phyloP scores from a whole-genome alignment of 1,140 invertebrate genomes.

The Acromyrmex heyeri region DNA sequence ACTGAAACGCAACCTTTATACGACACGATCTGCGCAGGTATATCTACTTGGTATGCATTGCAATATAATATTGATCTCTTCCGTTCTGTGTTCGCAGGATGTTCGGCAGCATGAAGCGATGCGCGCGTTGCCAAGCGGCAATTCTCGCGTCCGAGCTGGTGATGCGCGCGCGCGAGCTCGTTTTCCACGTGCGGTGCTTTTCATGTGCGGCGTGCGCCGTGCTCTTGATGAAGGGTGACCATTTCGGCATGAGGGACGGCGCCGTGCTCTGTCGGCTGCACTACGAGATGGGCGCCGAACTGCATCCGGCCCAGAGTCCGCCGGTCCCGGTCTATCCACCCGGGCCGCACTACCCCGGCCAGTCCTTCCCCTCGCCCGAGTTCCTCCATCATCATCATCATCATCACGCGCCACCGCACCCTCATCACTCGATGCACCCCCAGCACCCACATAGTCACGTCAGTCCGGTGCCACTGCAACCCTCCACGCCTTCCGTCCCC shows the following conservation, averaged over 20 bases:
- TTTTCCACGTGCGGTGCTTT: slow-evolving; percentile 98
- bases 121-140: slow-evolving; percentile 95
- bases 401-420: slow-evolving; percentile 82
- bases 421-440: slow-evolving; percentile 86
- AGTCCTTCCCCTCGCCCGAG: slow-evolving; percentile 87
- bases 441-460: slow-evolving; percentile 84
- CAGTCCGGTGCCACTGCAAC: slow-evolving; percentile 84
- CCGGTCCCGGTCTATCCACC: slow-evolving; percentile 86
- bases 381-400: slow-evolving; percentile 86
- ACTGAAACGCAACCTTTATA: background rate
- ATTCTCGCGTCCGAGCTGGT: slow-evolving; percentile 97
- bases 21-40: background rate
- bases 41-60: background rate
- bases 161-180: slow-evolving; percentile 96
- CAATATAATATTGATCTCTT: slow-evolving; percentile 19
- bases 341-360: slow-evolving; percentile 87
- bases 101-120: slow-evolving; percentile 92
- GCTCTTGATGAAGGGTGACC: slow-evolving; percentile 95
- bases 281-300: slow-evolving; percentile 91
- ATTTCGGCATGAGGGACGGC: slow-evolving; percentile 96
- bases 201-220: slow-evolving; percentile 96
- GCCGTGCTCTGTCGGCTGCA: slow-evolving; percentile 94
- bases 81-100: slow-evolving; percentile 88
- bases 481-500: slow-evolving; percentile 80
- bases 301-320: slow-evolving; percentile 89